Evolutionary conservation across 2,888 invertebrate genomes (phyloP).

Genomic region (Phragmatobia fuliginosa): DNA sequence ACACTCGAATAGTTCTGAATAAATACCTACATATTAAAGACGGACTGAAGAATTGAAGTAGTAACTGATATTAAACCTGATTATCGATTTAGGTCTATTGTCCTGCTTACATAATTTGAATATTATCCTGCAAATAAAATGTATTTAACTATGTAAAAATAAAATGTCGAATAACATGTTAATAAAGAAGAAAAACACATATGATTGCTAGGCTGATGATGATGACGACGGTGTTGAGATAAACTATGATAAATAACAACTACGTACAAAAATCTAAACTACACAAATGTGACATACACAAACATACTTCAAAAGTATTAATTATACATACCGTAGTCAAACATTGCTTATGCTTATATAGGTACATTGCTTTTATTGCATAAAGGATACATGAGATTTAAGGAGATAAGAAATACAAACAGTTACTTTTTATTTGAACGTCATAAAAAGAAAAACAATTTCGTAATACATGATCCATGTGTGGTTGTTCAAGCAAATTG

Average conservation of each 20-base stretch:
- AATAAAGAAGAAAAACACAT: no score
- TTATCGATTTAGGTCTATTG: not conserved
- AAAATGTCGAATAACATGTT: not conserved
- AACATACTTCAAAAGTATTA: slow-evolving; percentile 29
- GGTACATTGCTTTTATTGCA: slow-evolving; percentile 11
- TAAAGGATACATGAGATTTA: not conserved
- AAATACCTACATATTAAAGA: no score
- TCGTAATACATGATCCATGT: slow-evolving; percentile 2
- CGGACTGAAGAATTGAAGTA: no score
- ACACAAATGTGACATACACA: slow-evolving; percentile 40
- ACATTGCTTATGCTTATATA: slow-evolving; percentile 22
- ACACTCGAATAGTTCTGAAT: no score
- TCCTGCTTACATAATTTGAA: not conserved
- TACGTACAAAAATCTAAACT: slow-evolving; percentile 19
- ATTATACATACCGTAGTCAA: slow-evolving; percentile 15
- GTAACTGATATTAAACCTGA: no score
- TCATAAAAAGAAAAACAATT: slow-evolving; percentile 16
- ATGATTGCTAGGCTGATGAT: not conserved
- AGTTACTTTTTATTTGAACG: slow-evolving; percentile 20
- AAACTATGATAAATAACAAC: slow-evolving; percentile 23
- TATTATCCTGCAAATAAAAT: not conserved
- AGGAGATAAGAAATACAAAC: slow-evolving; percentile 23
- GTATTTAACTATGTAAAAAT: no score
- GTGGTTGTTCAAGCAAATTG: not conserved
- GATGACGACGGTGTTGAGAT: not conserved